phyloP scores from a whole-genome alignment of 2,797 vertebrate species.

The Pseudocheirus occidentalis region DNA sequence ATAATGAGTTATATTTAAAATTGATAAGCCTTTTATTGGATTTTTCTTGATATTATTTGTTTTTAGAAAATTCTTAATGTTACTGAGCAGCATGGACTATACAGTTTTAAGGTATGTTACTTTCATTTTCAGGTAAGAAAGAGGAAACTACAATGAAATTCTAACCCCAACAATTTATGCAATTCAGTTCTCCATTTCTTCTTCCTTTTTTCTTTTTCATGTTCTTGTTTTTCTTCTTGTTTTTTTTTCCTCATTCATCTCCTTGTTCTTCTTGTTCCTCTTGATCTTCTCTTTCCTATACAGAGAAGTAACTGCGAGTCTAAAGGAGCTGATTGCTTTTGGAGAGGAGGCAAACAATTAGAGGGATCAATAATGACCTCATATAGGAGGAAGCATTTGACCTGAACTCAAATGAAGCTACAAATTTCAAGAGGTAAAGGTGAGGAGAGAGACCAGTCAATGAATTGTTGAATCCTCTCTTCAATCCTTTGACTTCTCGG shows the following conservation, averaged over 20 bases:
- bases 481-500: neutral
- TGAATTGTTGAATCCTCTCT: neutral
- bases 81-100: neutral
- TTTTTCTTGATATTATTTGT: neutral
- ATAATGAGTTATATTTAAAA: neutral
- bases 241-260: neutral
- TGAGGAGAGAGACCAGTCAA: neutral
- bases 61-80: neutral
- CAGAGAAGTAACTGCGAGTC: neutral
- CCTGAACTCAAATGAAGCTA: neutral
- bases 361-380: neutral
- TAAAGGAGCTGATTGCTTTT: neutral
- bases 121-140: neutral
- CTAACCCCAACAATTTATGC: neutral
- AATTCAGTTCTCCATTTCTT: neutral
- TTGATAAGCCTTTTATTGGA: neutral
- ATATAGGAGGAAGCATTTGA: neutral
- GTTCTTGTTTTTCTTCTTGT: neutral
- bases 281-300: neutral
- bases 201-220: neutral
- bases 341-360: neutral
- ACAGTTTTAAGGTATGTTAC: neutral
- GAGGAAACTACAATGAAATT: neutral
- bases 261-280: no score
- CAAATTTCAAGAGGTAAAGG: neutral